phyloP scores from a whole-genome alignment of 2,888 invertebrate species.

The Parasteatoda lunata region DNA sequence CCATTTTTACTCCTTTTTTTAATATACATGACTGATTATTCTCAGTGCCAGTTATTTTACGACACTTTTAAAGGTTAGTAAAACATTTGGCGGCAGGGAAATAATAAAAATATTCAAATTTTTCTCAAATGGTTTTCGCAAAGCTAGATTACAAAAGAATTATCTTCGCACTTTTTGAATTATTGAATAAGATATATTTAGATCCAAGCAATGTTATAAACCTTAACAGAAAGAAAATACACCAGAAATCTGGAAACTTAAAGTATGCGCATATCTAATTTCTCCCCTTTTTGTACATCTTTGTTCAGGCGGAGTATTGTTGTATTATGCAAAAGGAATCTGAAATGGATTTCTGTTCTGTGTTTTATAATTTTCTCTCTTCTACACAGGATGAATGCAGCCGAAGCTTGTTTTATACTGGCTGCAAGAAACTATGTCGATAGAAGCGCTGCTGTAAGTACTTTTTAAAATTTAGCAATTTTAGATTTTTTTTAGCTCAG shows the following conservation, averaged over 20 bases:
- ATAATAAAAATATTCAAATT: too few relatives aligned
- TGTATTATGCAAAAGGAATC: conserved; percentile 15
- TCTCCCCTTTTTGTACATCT: background rate
- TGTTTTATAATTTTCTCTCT: conserved; percentile 3
- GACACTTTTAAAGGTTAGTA: too few relatives aligned
- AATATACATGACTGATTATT: too few relatives aligned
- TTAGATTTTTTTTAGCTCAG: too few relatives aligned
- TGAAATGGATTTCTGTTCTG: conserved; percentile 13
- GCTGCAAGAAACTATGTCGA: conserved; percentile 97
- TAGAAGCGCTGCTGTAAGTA: conserved; percentile 90
- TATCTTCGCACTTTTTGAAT: conserved; percentile 27
- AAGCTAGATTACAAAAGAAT: conserved; percentile 32
- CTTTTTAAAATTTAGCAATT: background rate
- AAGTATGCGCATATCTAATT: conserved; percentile 50
- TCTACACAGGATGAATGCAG: conserved; percentile 88
- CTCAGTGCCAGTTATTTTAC: too few relatives aligned
- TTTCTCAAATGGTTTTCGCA: too few relatives aligned
- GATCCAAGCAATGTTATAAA: conserved; percentile 6
- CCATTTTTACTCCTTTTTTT: too few relatives aligned
- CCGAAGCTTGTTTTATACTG: conserved; percentile 96
- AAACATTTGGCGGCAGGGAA: too few relatives aligned
- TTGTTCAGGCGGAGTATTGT: background rate
- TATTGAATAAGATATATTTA: conserved; percentile 21
- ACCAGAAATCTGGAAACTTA: conserved; percentile 9
- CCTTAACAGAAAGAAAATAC: background rate